Evolutionary conservation across 2,113 vertebrate genomes (phyloP), one percentile per base, ranked within the genome.

Genomic region (Python bivittatus): DNA sequence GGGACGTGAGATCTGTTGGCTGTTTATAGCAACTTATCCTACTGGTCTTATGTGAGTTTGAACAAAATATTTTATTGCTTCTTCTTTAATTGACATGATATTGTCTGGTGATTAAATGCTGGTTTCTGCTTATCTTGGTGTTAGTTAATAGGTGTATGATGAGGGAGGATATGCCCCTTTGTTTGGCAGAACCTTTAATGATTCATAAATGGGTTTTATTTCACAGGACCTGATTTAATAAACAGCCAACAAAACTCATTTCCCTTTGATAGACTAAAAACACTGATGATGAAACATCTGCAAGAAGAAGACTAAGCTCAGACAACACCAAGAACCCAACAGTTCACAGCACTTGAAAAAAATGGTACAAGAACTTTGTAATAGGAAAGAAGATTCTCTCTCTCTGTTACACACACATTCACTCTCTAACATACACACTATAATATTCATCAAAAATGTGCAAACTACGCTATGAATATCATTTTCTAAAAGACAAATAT

Each of bases 381-480:
- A 64, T 61, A 58, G 27, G 60, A 60, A 2, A 85, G 79, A 91
- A 57, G 56, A 57, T 57, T 12, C 10, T 13, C 3, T 56, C 56
- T 57, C 56, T 20, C 56, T 56, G 12, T n/a, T 11, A 13, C 29
- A 5, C 29, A n/a, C 61, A 11, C 27, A 29, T 25, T 12, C 60
- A 3, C 60, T 12, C 60, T 29, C 27, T 17, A 12, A 2, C 54
- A 2, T 17, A 17, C 57, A 22, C 27, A 61, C 22, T 9, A n/a
- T n/a, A 61, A 61, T 61, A 61, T 10, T 61, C 60, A 61, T 29
- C 12, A 10, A 29, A 64, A 64, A 64, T 11, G 1, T 94, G 25
- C 29, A 93, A 54, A 38, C 61, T 93, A 58, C 61, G 94, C 93
- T 61, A 23, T 22, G 61, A 92, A 27, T n/a, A 68, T 83, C 90